phyloP scores from a whole-genome alignment of 35 echinoderm and acorn worm genomes.

The Heliocidaris tuberculata region DNA sequence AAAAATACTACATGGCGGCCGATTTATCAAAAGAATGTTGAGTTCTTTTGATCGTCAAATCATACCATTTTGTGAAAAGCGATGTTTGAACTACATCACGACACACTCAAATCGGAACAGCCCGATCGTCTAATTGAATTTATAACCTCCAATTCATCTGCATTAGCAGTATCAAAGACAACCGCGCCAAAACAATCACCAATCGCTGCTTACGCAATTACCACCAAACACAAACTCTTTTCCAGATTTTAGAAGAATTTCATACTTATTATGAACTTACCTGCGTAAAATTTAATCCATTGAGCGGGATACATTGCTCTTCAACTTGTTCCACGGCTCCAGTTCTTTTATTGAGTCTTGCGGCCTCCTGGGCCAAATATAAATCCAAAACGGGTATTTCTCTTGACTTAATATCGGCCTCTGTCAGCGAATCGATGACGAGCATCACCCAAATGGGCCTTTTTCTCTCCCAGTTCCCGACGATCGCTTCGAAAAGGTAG shows the following conservation, averaged over 20 bases:
- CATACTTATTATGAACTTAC: conserved; percentile 56
- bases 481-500: conserved; percentile 92
- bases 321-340: conserved; percentile 92
- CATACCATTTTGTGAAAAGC: neutral
- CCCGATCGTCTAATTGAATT: conserved; percentile 14
- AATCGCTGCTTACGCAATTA: neutral
- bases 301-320: conserved; percentile 92
- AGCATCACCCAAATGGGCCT: conserved; percentile 97
- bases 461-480: conserved; percentile 95
- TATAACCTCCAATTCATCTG: neutral
- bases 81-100: neutral
- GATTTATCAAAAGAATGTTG: too few species aligned
- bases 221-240: neutral
- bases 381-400: conserved; percentile 96
- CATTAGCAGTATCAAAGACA: neutral
- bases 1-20: too few species aligned
- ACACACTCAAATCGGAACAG: conserved; percentile 1
- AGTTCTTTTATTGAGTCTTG: conserved; percentile 79
- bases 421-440: conserved; percentile 92
- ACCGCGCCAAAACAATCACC: conserved; percentile 18
- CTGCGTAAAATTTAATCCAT: conserved; percentile 95
- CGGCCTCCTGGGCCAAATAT: conserved; percentile 90
- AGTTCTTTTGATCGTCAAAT: too few species aligned
- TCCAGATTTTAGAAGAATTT: neutral
- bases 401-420: conserved; percentile 90